These are phyloP conservation scores for Cosmorhoe ocellata DNA, from an alignment of 2,888 invertebrate genomes.

Conservation along the genomic window DNA sequence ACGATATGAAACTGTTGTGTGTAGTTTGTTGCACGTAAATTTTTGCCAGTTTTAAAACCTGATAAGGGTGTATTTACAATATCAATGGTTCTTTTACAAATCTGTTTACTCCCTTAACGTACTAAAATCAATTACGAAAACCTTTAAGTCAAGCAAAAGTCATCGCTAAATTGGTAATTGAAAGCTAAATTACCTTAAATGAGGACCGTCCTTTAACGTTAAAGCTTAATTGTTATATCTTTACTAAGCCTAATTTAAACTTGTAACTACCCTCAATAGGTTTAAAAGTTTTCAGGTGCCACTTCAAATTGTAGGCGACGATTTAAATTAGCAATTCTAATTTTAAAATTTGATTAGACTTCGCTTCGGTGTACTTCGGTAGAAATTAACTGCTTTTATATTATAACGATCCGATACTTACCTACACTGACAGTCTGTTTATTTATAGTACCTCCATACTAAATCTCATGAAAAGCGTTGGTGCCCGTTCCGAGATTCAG, in stretches of 20 bases:
- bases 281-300: constrained; percentile 16
- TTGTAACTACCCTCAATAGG: constrained; percentile 6
- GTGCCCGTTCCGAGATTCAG: no score
- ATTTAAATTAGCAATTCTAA: constrained; percentile 26
- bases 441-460: no score
- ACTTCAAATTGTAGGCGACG: constrained; percentile 12
- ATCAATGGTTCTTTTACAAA: no score
- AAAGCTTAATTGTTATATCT: background rate
- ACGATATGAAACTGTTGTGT: no score
- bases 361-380: constrained; percentile 1
- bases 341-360: constrained; percentile 32
- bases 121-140: no score
- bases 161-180: background rate
- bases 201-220: background rate
- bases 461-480: no score
- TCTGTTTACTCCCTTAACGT: no score
- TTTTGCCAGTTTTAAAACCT: no score
- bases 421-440: background rate
- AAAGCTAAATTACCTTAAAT: background rate
- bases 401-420: background rate
- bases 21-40: no score
- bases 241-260: constrained; percentile 1
- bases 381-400: background rate
- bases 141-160: no score
- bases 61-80: no score